Base-by-base conservation (phyloP, 23 tunicate genomes). In the Styela clava region DNA sequence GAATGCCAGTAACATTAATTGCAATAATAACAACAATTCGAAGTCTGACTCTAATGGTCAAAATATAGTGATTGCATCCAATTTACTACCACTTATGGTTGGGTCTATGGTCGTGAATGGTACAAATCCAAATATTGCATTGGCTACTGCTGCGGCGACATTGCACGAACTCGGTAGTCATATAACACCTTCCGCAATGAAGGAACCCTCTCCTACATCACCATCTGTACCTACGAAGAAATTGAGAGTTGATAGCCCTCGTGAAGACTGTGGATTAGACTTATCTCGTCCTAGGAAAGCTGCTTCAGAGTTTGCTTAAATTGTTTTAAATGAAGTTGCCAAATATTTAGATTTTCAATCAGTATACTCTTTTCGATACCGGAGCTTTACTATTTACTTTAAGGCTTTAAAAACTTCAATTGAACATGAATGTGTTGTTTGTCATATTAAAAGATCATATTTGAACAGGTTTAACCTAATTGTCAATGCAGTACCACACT, bases 61-160 rank as follows among this genome's bases (percentile, higher is more conserved):
- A 24, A 76, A 44, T 76, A 24, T 76, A 12, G n/a, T 76, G 16
- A 16, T 76, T 52, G 81, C 81, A 0, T 24, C 62, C 24, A 76
- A 76, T 52, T 1, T 76, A 23, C 16, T 76, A 24, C 81, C 81
- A 29, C 22, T 76, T 1, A 56, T 76, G 2, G 71, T 67, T 29
- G 31, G 71, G 16, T 76, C 81, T 9, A 12, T 76, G 65, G 81
- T 76, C 21, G 52, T 76, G 65, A 76, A 44, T 28, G 52, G 52
- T 44, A n/a, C 22, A 52, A 76, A 76, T 1, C 33, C 33, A 33
- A 64, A 52, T 18, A 29, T 1, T 5, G 81, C 81, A 12, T 24
- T 73, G 12, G 71, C 71, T 18, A 29, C 71, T 1, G 71, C 71
- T 25, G 30, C 31, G 24, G 32, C 30, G 16, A 67, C 32, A 19